A percentile compares a stretch with the other conserved stretches of the same genome.
Evolutionary conservation across 2,797 vertebrate species (phyloP).

Genomic region (Sebastiscus albofasciatus): DNA sequence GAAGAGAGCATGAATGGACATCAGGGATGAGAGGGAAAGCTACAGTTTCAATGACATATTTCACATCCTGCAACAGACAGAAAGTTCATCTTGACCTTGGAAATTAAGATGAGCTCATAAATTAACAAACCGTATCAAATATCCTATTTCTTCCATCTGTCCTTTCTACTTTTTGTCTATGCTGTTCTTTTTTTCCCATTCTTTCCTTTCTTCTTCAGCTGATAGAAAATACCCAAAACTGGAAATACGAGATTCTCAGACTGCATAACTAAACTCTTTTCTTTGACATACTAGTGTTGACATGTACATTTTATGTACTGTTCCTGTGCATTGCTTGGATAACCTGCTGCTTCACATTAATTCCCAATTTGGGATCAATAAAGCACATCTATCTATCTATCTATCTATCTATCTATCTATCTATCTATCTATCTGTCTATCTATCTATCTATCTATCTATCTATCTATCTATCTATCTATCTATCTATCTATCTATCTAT

Average conservation of each 20-base stretch:
- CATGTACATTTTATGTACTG: no score
- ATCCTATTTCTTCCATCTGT: not conserved
- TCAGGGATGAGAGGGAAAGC: not conserved
- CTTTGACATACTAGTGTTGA: no score
- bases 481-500: no score
- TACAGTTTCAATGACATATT: not conserved
- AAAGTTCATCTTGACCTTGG: not conserved
- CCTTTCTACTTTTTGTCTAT: not conserved
- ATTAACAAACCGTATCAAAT: not conserved
- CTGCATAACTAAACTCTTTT: no score
- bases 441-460: no score
- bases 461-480: no score
- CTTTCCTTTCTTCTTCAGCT: not conserved
- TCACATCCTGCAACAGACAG: not conserved
- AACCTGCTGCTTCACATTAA: no score
- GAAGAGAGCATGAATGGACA: not conserved
- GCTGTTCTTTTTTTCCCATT: not conserved
- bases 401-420: no score
- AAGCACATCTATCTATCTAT: no score
- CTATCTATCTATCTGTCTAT: no score
- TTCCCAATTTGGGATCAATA: no score
- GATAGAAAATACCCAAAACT: not conserved
- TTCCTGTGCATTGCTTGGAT: no score
- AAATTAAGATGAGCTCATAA: not conserved
- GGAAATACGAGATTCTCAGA: not conserved